Conservation (phyloP, 2,797 vertebrate species). For the Argya squamiceps region DNA sequence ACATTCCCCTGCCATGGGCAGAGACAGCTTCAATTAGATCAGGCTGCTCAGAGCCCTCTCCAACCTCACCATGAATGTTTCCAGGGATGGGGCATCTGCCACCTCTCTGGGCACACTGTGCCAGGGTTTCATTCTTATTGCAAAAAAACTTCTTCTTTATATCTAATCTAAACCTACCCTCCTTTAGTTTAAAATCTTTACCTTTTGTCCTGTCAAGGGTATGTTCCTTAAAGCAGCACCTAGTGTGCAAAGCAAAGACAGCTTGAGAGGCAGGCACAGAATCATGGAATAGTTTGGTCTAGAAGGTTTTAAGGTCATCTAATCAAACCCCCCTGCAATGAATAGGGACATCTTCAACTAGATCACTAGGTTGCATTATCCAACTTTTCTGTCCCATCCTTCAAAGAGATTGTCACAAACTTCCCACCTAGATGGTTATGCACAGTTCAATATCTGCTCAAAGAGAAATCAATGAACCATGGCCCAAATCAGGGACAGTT, state of each 20-base stretch:
- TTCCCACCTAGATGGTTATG: background rate
- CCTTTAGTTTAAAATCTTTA: background rate
- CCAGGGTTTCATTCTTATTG: background rate
- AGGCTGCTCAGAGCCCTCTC: background rate
- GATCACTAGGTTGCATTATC: background rate
- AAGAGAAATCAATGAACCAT: background rate
- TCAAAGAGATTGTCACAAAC: background rate
- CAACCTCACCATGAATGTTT: background rate
- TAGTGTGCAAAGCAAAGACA: background rate
- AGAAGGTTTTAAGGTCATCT: background rate
- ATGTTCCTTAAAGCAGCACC: background rate
- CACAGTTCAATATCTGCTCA: background rate
- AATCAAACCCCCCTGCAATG: background rate
- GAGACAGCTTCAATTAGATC: background rate
- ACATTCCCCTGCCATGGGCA: background rate
- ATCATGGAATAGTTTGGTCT: background rate
- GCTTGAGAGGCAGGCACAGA: background rate
- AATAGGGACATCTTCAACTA: background rate
- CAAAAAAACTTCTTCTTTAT: background rate
- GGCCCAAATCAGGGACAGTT: background rate
- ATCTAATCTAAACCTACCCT: background rate
- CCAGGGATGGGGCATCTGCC: background rate
- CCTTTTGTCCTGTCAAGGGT: background rate
- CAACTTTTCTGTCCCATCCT: background rate
- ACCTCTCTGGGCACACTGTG: background rate